These are phyloP conservation scores for Eidolon dupreanum DNA, from an alignment of 2,797 vertebrate genomes.

Conservation along the genomic window DNA sequence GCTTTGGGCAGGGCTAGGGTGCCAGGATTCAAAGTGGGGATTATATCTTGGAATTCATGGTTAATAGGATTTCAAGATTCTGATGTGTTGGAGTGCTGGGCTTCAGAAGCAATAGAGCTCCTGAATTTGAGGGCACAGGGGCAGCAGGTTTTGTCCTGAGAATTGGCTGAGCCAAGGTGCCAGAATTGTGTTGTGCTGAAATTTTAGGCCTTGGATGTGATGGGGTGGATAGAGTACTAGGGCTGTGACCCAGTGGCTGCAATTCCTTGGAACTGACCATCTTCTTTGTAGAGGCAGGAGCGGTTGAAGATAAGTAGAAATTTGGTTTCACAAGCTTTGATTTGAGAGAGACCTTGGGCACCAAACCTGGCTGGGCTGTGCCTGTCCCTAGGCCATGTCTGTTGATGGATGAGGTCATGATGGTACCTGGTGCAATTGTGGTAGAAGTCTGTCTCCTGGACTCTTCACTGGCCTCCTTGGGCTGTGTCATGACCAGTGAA, in stretches of 20 bases:
- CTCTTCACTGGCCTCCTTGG: constrained; percentile 82
- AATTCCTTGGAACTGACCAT: background rate
- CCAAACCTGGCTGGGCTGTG: background rate
- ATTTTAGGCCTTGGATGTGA: background rate
- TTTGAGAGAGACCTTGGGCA: background rate
- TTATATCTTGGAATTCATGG: background rate
- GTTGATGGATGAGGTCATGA: constrained; percentile 17
- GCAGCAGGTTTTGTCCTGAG: constrained; percentile 10
- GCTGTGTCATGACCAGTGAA: constrained; percentile 91
- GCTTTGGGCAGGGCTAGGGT: background rate
- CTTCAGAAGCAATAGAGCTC: background rate
- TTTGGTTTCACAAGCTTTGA: background rate
- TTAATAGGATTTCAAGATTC: background rate
- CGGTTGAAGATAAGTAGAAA: background rate
- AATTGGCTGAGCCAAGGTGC: background rate
- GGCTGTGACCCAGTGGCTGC: background rate
- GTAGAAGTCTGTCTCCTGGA: background rate
- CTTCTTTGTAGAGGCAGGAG: background rate
- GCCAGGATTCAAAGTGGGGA: background rate
- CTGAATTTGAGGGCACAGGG: background rate
- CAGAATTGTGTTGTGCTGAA: constrained; percentile 10
- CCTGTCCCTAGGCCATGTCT: background rate
- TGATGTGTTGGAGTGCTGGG: background rate
- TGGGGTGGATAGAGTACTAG: background rate
- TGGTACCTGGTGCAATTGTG: background rate